These are phyloP conservation scores for Drosophila arawakana DNA, from an alignment of 1,140 invertebrate genomes.

Conservation along the genomic window DNA sequence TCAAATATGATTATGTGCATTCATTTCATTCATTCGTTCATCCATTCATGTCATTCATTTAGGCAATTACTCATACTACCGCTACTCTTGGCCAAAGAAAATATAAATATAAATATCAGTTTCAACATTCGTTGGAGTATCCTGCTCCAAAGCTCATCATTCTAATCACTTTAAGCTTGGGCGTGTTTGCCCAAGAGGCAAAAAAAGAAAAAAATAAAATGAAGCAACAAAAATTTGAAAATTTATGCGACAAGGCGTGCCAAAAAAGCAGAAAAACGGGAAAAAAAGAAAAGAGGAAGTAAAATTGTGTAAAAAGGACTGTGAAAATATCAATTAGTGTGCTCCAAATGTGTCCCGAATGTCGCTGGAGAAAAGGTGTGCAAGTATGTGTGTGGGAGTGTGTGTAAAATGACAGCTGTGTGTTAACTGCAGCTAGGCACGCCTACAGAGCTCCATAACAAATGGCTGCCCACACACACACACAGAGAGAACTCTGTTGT, in stretches of 20 bases:
- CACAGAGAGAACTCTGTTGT: slow-evolving; percentile 36
- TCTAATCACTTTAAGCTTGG: slow-evolving; percentile 32
- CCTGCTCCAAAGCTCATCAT: slow-evolving; percentile 20
- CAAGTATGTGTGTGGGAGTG: slow-evolving; percentile 34
- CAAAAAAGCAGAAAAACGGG: slow-evolving; percentile 33
- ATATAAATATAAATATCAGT: background rate
- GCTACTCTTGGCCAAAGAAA: background rate
- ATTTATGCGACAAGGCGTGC: slow-evolving; percentile 60
- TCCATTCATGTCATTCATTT: slow-evolving; percentile 10
- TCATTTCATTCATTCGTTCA: background rate
- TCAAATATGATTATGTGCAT: slow-evolving; percentile 13
- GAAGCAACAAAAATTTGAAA: slow-evolving; percentile 38
- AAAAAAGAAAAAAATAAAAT: slow-evolving; percentile 4
- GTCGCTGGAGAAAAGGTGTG: slow-evolving; percentile 20
- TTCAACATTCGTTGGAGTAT: slow-evolving; percentile 2
- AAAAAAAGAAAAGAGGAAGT: background rate
- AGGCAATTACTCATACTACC: slow-evolving; percentile 2
- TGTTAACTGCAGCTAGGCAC: slow-evolving; percentile 54
- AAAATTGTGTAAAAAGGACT: slow-evolving; percentile 32
- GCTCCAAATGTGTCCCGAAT: slow-evolving; percentile 72
- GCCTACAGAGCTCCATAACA: slow-evolving; percentile 45
- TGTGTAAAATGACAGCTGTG: slow-evolving; percentile 31
- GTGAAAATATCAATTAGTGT: slow-evolving; percentile 74
- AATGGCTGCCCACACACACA: slow-evolving; percentile 22
- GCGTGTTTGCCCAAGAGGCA: slow-evolving; percentile 10